Evolutionary conservation across 2,797 vertebrate species (phyloP).

Genomic region (Dendrocincla fuliginosa): DNA sequence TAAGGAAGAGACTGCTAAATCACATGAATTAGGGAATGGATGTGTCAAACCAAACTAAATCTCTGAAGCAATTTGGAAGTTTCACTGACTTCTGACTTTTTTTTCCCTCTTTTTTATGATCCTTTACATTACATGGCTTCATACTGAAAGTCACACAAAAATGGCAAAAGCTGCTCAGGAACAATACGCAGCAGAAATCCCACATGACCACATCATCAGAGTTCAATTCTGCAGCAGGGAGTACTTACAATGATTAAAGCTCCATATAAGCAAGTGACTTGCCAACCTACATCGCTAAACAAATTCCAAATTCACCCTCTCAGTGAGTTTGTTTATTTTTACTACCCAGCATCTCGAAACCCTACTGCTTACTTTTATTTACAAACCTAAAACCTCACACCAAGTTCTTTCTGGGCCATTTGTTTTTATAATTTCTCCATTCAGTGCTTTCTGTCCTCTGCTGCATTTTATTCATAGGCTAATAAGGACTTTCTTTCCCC

Average conservation of each 20-base stretch:
- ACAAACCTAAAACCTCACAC: slow-evolving; percentile 6
- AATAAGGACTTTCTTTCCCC: not conserved
- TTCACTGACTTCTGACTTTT: not conserved
- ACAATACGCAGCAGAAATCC: not conserved
- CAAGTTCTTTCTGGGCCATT: slow-evolving; percentile 14
- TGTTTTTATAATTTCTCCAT: slow-evolving; percentile 22
- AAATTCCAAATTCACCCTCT: slow-evolving; percentile 16
- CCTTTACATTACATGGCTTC: not conserved
- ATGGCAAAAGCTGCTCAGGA: not conserved
- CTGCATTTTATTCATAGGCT: slow-evolving; percentile 2
- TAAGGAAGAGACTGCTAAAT: not conserved
- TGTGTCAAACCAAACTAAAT: not conserved
- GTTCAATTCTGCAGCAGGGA: not conserved
- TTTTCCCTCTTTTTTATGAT: not conserved
- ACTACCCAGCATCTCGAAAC: not conserved
- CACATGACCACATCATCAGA: not conserved
- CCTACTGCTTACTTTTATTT: slow-evolving; percentile 3
- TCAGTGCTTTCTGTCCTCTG: not conserved
- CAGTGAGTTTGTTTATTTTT: not conserved
- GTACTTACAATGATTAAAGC: not conserved
- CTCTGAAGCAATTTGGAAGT: not conserved
- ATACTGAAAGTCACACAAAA: not conserved
- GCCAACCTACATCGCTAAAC: not conserved
- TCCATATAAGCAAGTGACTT: not conserved
- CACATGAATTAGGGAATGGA: not conserved